phyloP scores from a whole-genome alignment of 2,113 vertebrate genomes.

The Apodemus sylvaticus region DNA sequence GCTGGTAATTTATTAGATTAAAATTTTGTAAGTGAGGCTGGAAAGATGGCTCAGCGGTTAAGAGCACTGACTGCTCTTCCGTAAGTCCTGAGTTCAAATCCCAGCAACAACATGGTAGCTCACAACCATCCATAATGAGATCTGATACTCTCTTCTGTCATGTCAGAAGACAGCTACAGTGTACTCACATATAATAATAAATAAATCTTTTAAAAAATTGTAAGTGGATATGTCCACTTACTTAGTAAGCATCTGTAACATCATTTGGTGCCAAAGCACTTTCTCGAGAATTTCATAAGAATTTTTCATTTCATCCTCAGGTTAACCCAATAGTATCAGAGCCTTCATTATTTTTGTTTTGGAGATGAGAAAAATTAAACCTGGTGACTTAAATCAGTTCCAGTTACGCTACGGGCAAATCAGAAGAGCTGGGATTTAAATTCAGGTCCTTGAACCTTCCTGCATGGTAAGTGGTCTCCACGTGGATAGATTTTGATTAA shows the following conservation, averaged over 20 bases:
- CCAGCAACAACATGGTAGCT: too few species aligned
- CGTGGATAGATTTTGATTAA: background rate
- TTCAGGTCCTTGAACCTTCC: background rate
- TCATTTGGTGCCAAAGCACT: background rate
- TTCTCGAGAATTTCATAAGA: background rate
- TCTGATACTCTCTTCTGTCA: too few species aligned
- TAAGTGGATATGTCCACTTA: constrained; percentile 3
- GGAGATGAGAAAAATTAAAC: background rate
- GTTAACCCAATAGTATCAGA: background rate
- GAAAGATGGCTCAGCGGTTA: too few species aligned
- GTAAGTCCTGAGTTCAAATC: too few species aligned
- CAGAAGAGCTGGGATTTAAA: background rate
- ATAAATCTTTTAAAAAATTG: too few species aligned
- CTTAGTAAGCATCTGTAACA: background rate
- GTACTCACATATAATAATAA: too few species aligned
- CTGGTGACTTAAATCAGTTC: background rate
- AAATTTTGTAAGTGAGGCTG: background rate
- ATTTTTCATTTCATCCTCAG: background rate
- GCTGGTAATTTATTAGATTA: background rate
- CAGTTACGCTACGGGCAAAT: background rate
- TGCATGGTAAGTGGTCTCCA: background rate
- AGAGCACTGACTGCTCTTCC: too few species aligned
- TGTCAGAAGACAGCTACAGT: too few species aligned
- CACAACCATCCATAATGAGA: too few species aligned
- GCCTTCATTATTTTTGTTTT: background rate